phyloP scores from a whole-genome alignment of 2,888 invertebrate genomes.

The Merodon equestris region DNA sequence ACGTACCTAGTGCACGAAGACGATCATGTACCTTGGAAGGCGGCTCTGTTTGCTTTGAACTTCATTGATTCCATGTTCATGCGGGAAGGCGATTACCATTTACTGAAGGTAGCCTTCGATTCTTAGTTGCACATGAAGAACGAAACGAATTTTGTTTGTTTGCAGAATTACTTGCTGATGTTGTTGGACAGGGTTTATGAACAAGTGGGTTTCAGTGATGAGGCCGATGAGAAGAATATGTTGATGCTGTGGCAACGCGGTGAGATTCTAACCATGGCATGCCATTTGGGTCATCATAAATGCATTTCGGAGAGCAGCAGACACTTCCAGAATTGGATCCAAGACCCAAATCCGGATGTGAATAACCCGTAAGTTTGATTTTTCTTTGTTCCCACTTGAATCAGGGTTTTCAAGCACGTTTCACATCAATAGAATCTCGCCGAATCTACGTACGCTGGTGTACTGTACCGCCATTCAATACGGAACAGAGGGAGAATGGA shows the following conservation, averaged over 20 bases:
- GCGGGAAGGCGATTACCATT: slow-evolving; percentile 84
- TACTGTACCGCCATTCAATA: slow-evolving; percentile 92
- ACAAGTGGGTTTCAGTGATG: slow-evolving; percentile 85
- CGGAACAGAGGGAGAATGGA: slow-evolving; percentile 92
- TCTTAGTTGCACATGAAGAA: not conserved
- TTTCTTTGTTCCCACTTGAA: not conserved
- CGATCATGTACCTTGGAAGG: slow-evolving; percentile 94
- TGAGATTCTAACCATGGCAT: slow-evolving; percentile 87
- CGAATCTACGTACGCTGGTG: slow-evolving; percentile 89
- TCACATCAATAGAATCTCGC: slow-evolving; percentile 84
- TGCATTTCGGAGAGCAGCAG: slow-evolving; percentile 87
- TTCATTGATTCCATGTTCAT: slow-evolving; percentile 90
- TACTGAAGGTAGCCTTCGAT: slow-evolving; percentile 81
- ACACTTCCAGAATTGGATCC: slow-evolving; percentile 88
- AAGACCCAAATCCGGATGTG: slow-evolving; percentile 84
- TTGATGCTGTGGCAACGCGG: slow-evolving; percentile 85
- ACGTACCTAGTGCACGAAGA: slow-evolving; percentile 88
- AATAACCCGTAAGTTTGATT: slow-evolving; percentile 85
- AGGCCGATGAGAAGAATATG: slow-evolving; percentile 81
- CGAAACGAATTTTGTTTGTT: not conserved
- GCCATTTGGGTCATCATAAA: slow-evolving; percentile 85
- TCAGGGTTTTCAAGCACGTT: not conserved
- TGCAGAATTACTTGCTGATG: slow-evolving; percentile 85
- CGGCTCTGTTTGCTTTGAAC: slow-evolving; percentile 87
- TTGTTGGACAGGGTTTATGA: slow-evolving; percentile 84